These are phyloP conservation scores for Caenorhabditis remanei DNA, from an alignment of 1,140 invertebrate genomes.

Conservation along the genomic window DNA sequence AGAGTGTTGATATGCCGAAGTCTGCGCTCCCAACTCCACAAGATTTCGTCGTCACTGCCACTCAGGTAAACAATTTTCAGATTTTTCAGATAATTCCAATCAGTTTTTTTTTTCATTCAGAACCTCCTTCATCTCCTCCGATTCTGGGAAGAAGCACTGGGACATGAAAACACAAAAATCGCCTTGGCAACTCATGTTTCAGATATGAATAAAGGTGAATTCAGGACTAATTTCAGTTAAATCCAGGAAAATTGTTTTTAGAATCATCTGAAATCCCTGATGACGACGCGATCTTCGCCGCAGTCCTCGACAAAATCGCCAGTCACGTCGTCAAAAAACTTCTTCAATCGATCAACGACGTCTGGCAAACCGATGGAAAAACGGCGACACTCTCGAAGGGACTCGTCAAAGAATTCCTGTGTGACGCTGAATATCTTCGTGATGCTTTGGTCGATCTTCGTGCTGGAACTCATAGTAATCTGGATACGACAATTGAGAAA, in stretches of 20 bases:
- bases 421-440: slow-evolving; percentile 28
- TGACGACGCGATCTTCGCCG: slow-evolving; percentile 12
- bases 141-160: slow-evolving; percentile 41
- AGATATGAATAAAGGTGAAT: slow-evolving; percentile 14
- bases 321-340: slow-evolving; percentile 36
- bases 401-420: slow-evolving; percentile 44
- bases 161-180: slow-evolving; percentile 9
- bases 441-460: slow-evolving; percentile 24
- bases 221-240: not conserved
- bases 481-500: slow-evolving; percentile 14
- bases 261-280: not conserved
- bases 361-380: slow-evolving; percentile 44
- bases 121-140: slow-evolving; percentile 37
- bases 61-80: not conserved
- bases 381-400: slow-evolving; percentile 42
- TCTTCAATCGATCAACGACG: slow-evolving; percentile 36
- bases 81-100: too few species aligned
- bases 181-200: not conserved
- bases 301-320: slow-evolving; percentile 30
- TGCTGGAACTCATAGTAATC: not conserved
- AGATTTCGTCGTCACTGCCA: slow-evolving; percentile 32
- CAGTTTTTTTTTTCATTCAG: not conserved
- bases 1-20: slow-evolving; percentile 11
- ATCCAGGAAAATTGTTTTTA: not conserved
- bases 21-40: slow-evolving; percentile 33